Evolutionary conservation across 2,888 invertebrate species (phyloP).

Genomic region (Rhamphomyia laevipes): DNA sequence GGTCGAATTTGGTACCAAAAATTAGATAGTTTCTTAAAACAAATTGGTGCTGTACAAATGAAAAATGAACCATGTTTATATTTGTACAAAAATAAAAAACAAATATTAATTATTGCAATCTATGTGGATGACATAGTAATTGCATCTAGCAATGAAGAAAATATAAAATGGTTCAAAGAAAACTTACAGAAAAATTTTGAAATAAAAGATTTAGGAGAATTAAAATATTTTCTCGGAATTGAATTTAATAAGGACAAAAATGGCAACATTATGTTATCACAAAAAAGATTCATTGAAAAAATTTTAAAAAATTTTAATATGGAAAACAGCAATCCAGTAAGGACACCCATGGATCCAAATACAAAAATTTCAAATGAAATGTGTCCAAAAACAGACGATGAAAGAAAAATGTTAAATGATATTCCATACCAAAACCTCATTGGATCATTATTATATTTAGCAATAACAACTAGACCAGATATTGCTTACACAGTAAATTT

Average conservation of each 20-base stretch:
- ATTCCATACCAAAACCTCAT: neutral
- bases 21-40: neutral
- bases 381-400: neutral
- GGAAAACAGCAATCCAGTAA: neutral
- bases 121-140: neutral
- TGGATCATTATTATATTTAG: constrained; percentile 6
- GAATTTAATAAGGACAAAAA: neutral
- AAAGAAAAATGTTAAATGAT: neutral
- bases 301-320: no score
- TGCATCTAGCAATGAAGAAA: neutral
- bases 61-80: neutral
- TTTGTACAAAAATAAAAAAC: neutral
- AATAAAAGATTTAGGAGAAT: neutral
- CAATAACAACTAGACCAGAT: constrained; percentile 6
- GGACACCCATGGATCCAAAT: neutral
- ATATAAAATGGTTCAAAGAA: neutral
- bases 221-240: neutral
- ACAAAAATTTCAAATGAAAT: neutral
- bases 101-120: neutral
- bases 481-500: constrained; percentile 3
- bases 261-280: neutral
- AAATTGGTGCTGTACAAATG: neutral
- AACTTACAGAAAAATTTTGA: neutral
- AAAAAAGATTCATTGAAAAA: no score
- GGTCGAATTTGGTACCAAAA: neutral